phyloP scores from a whole-genome alignment of 2,888 invertebrate species.

The Molanna angustata region DNA sequence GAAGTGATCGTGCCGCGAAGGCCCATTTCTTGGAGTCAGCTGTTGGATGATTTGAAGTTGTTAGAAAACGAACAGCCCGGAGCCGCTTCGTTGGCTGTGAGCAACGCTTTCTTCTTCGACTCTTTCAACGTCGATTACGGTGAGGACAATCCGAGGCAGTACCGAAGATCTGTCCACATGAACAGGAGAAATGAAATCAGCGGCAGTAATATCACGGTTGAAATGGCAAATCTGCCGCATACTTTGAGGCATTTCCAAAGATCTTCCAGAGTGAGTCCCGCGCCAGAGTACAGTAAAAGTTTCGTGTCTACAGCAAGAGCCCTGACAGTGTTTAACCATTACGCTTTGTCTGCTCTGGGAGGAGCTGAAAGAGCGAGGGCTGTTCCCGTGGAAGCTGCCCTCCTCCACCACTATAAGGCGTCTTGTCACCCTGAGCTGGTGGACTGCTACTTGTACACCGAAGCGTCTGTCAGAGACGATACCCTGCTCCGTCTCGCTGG shows the following conservation, averaged over 20 bases:
- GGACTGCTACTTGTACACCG: slow-evolving; percentile 46
- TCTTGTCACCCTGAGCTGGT: slow-evolving; percentile 51
- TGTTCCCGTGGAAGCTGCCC: slow-evolving; percentile 57
- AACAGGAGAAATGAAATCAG: not conserved
- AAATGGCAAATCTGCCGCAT: slow-evolving; percentile 40
- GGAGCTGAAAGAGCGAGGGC: slow-evolving; percentile 56
- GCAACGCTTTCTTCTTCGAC: slow-evolving; percentile 69
- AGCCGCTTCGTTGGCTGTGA: slow-evolving; percentile 60
- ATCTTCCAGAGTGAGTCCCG: slow-evolving; percentile 58
- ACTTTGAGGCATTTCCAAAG: slow-evolving; percentile 52
- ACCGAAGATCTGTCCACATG: not conserved
- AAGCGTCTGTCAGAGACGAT: slow-evolving; percentile 43
- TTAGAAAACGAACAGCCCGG: slow-evolving; percentile 48
- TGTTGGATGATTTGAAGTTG: slow-evolving; percentile 50
- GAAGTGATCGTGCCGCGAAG: slow-evolving; percentile 68
- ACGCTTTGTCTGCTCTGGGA: slow-evolving; percentile 61
- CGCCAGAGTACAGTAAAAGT: slow-evolving; percentile 69
- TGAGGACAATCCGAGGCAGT: not conserved
- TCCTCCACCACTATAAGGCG: slow-evolving; percentile 66
- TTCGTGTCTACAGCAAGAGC: slow-evolving; percentile 64
- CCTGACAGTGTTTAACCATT: slow-evolving; percentile 73
- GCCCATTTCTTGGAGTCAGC: slow-evolving; percentile 55
- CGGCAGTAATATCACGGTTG: too few species aligned
- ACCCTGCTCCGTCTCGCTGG: slow-evolving; percentile 43
- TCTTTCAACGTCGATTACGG: slow-evolving; percentile 39